Conservation (phyloP, 2,113 vertebrate species). For the Nipponia nippon region DNA sequence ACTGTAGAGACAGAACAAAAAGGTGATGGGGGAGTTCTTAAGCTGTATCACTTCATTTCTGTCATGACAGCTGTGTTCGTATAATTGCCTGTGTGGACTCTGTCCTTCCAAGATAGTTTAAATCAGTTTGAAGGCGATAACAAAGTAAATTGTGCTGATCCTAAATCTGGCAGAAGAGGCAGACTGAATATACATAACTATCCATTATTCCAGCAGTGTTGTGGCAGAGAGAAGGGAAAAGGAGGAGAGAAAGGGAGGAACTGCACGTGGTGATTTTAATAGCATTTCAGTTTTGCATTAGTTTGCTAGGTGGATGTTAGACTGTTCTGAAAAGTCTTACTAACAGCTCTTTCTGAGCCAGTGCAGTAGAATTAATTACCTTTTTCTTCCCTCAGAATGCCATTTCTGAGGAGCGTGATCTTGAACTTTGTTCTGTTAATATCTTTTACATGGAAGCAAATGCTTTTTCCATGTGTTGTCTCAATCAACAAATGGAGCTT, state of each 20-base stretch:
- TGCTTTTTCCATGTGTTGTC: background rate
- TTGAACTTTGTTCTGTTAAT: background rate
- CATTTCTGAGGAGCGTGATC: background rate
- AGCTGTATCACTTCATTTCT: background rate
- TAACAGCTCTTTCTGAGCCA: background rate
- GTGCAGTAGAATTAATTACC: background rate
- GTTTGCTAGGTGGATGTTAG: background rate
- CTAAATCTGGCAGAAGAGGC: background rate
- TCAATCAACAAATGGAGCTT: background rate
- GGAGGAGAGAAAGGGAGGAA: background rate
- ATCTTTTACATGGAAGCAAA: background rate
- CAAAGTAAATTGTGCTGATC: background rate
- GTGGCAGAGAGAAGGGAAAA: background rate
- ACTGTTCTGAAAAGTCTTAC: background rate
- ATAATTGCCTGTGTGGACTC: background rate
- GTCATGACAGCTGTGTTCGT: background rate
- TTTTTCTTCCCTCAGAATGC: background rate
- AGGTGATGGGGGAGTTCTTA: background rate
- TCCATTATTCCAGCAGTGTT: background rate
- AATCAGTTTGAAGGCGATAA: background rate
- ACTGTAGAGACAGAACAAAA: background rate
- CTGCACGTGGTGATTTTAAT: background rate
- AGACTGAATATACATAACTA: background rate
- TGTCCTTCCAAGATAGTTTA: background rate
- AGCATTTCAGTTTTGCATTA: background rate